Percentiles rank a stretch among this genome's conserved stretches.
These are phyloP conservation scores for Gordius sp. DNA, from an alignment of 2,888 invertebrate genomes.

Conservation along the genomic window DNA sequence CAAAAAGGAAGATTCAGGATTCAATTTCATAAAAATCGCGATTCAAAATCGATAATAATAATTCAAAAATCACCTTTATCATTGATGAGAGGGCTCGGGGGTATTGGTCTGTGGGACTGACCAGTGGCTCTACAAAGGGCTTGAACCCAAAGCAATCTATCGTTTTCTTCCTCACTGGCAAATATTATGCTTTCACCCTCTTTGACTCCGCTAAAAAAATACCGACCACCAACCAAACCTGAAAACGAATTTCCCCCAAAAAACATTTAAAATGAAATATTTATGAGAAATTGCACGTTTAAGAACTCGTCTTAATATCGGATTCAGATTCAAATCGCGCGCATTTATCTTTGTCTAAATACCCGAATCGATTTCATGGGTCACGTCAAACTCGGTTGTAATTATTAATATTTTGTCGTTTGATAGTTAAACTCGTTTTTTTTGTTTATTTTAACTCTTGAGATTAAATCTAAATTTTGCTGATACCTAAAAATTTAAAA, in stretches of 20 bases:
- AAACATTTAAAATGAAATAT: neutral
- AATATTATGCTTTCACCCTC: conserved; percentile 89
- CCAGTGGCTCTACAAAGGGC: conserved; percentile 97
- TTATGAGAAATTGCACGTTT: neutral
- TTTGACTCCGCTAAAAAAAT: conserved; percentile 89
- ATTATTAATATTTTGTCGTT: too few relatives aligned
- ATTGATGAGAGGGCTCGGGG: conserved; percentile 35
- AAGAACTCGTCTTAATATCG: too few relatives aligned
- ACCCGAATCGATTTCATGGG: too few relatives aligned
- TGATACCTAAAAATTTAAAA: too few relatives aligned
- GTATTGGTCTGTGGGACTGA: conserved; percentile 91
- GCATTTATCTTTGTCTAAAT: too few relatives aligned
- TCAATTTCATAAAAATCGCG: too few relatives aligned
- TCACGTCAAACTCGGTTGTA: too few relatives aligned
- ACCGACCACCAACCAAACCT: conserved; percentile 69
- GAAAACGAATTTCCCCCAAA: conserved; percentile 22
- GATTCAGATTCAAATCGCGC: too few relatives aligned
- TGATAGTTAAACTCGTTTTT: too few relatives aligned
- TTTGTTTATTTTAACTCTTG: too few relatives aligned
- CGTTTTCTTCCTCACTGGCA: conserved; percentile 85
- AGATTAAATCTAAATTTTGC: too few relatives aligned
- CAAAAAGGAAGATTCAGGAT: conserved; percentile 1
- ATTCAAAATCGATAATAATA: too few relatives aligned
- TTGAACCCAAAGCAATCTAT: conserved; percentile 95
- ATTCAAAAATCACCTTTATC: conserved; percentile 7